Percentiles rank a stretch among this genome's conserved stretches.
Evolutionary conservation across 2,888 invertebrate genomes (phyloP).

Genomic region (Chymomyza amoena): DNA sequence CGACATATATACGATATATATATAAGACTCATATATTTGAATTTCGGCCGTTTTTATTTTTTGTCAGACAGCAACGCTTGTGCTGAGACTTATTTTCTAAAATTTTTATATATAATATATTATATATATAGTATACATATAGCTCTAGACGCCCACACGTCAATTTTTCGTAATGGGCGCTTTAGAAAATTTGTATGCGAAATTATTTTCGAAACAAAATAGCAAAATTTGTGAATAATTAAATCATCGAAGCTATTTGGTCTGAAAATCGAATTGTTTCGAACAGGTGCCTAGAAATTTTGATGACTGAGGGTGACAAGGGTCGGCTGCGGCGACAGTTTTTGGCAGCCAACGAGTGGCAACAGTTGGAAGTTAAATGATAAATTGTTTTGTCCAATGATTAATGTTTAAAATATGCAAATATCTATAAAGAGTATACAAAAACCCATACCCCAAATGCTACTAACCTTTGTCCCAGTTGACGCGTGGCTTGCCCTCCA

Average conservation of each 20-base stretch:
- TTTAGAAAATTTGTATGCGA: neutral
- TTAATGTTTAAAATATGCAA: neutral
- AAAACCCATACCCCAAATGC: neutral
- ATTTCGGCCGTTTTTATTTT: constrained; percentile 2
- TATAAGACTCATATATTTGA: constrained; percentile 28
- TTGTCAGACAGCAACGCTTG: neutral
- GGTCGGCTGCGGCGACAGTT: constrained; percentile 36
- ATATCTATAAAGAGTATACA: neutral
- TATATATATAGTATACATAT: neutral
- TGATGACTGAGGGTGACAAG: constrained; percentile 26
- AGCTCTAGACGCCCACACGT: constrained; percentile 49
- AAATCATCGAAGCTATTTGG: constrained; percentile 64
- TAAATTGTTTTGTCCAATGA: constrained; percentile 9
- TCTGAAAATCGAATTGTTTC: constrained; percentile 65
- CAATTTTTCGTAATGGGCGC: neutral
- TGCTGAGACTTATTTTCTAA: neutral
- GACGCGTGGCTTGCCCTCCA: constrained; percentile 88
- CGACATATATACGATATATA: constrained; percentile 32
- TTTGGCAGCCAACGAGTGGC: constrained; percentile 41
- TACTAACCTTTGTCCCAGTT: constrained; percentile 87
- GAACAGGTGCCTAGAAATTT: constrained; percentile 55
- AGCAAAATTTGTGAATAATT: constrained; percentile 50
- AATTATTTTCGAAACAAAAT: neutral
- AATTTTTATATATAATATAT: neutral
- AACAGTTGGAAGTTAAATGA: constrained; percentile 51